Base-by-base conservation (phyloP, 2,113 vertebrate species). In the Platichthys stellatus region DNA sequence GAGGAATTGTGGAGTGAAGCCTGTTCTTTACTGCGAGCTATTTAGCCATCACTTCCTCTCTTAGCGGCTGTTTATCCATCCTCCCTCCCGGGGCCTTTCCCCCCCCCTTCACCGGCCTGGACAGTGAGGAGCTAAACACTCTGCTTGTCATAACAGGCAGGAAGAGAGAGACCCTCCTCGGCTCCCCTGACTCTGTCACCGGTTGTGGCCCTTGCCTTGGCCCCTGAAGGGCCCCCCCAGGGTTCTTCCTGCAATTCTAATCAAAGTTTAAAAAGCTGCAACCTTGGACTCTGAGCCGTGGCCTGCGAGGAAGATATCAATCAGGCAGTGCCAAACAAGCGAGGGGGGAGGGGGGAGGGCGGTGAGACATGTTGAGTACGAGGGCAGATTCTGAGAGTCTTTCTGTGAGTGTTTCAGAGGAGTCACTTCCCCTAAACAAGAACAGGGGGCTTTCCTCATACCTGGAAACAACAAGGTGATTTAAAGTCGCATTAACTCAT, bases 201-300 rank as follows among this genome's bases (percentile, higher is more conserved):
- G 82, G 83, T 83, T 74, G 84, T 49, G 61, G 82, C 82, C 74
- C 8, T 14, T 24, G 70, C 78, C 17, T 3, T 31, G 65, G 76
- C 79, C 72, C 31, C 31, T 31, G 31, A 31, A 7, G 31, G 31
- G 31, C 31, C 31, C 31, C 31, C 53, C 67, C 61, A 20, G 81
- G 74, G 89, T 76, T 83, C 87, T 93, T 94, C 90, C 92, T 93
- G 91, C 88, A 83, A 89, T 92, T 90, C 92, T 92, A 92, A 91
- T 92, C 88, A 84, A 85, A 87, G 81, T 84, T 86, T 78, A 81
- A 91, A 90, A 89, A 83, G 73, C 85, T 56, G 68, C 82, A 83
- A 90, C 89, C 92, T 91, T 92, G 91, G 89, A 89, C 81, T 74
- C 70, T 7, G 24, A 64, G 72, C 68, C 57, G 10, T 17, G 63